Percentiles rank a stretch among this genome's conserved stretches.
These are phyloP conservation scores for Prionchulus punctatus DNA, from an alignment of 2,888 invertebrate genomes.

Conservation along the genomic window DNA sequence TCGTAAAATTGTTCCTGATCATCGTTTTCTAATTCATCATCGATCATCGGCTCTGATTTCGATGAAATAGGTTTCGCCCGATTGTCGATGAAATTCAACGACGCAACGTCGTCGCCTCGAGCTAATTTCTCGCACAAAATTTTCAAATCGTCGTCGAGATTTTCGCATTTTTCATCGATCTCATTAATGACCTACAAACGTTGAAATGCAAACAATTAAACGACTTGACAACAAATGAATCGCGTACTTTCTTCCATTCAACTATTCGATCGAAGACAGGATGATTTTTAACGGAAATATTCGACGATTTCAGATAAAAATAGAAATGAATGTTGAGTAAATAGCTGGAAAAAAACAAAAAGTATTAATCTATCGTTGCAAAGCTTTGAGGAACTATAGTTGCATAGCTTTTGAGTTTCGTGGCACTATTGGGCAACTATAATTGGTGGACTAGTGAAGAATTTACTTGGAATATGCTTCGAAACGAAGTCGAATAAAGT, in stretches of 20 bases:
- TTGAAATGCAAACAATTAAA: background rate
- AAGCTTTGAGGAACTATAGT: too few species aligned
- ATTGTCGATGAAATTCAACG: background rate
- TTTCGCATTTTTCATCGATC: background rate
- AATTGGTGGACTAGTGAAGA: too few species aligned
- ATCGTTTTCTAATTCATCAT: slow-evolving; percentile 12
- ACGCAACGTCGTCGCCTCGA: background rate
- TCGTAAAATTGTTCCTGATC: slow-evolving; percentile 12
- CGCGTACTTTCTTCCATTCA: slow-evolving; percentile 45
- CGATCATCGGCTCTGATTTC: too few species aligned
- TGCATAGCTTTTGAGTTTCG: too few species aligned
- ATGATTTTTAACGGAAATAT: slow-evolving; percentile 56
- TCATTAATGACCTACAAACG: background rate
- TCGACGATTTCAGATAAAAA: slow-evolving; percentile 60
- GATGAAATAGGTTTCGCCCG: too few species aligned
- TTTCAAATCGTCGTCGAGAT: background rate
- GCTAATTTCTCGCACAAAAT: background rate
- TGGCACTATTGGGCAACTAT: background rate
- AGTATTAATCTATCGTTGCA: too few species aligned
- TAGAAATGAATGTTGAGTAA: slow-evolving; percentile 71
- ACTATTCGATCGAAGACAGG: slow-evolving; percentile 71
- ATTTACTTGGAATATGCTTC: background rate
- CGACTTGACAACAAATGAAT: background rate
- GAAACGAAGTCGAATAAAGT: background rate
- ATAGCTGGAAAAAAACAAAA: slow-evolving; percentile 52